These are phyloP conservation scores for Siniperca knerii DNA, from an alignment of 2,113 vertebrate genomes.

Conservation along the genomic window DNA sequence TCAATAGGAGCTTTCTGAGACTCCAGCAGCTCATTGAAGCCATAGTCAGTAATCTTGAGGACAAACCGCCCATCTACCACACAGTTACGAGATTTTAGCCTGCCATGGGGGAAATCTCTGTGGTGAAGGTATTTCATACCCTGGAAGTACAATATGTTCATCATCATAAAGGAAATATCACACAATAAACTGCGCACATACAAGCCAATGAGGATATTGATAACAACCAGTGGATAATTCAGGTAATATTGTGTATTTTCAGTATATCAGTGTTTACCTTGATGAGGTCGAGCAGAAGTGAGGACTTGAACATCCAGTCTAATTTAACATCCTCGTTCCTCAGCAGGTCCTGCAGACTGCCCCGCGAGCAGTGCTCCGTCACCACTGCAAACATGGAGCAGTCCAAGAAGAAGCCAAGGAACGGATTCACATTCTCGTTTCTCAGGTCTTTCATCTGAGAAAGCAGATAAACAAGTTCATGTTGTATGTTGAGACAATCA, in stretches of 20 bases:
- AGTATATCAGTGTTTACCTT: slow-evolving; percentile 83
- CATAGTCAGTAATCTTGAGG: slow-evolving; percentile 94
- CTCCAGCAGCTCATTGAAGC: slow-evolving; percentile 89
- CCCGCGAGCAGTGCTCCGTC: slow-evolving; percentile 91
- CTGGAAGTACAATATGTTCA: slow-evolving; percentile 72
- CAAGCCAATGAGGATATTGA: background rate
- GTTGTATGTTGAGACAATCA: background rate
- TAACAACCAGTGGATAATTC: background rate
- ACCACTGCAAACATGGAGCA: slow-evolving; percentile 89
- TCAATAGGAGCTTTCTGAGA: slow-evolving; percentile 85
- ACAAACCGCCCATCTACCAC: slow-evolving; percentile 94
- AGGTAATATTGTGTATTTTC: background rate
- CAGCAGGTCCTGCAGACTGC: slow-evolving; percentile 93
- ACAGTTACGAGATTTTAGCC: slow-evolving; percentile 92
- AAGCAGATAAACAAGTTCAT: background rate
- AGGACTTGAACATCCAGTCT: slow-evolving; percentile 98
- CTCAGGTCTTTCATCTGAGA: slow-evolving; percentile 92
- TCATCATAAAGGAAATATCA: slow-evolving; percentile 2
- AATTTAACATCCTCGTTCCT: slow-evolving; percentile 92
- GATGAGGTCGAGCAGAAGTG: slow-evolving; percentile 92
- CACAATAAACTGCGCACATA: background rate
- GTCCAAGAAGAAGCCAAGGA: slow-evolving; percentile 92
- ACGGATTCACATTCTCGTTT: slow-evolving; percentile 93
- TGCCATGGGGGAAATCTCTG: slow-evolving; percentile 89
- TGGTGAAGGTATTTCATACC: slow-evolving; percentile 95